Conservation (phyloP, 35 echinoderm and acorn worm genomes). For the Hemicentrotus pulcherrimus region DNA sequence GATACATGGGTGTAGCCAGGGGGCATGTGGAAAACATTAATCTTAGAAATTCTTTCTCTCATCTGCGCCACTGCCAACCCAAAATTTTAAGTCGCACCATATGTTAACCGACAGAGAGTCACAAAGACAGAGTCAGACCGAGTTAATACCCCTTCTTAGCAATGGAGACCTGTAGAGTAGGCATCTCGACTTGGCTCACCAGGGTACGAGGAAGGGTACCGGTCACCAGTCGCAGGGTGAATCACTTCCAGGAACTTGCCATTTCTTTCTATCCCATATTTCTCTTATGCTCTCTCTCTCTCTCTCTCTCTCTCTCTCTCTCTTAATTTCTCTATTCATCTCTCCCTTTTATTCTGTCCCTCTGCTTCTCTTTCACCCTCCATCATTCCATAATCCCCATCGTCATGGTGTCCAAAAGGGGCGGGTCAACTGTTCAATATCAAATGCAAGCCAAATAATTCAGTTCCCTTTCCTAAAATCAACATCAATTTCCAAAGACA, state of each 20-base stretch:
- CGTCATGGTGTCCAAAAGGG: background rate
- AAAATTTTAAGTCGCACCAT: constrained; percentile 30
- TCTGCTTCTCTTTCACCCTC: background rate
- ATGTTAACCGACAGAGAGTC: background rate
- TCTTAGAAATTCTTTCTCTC: constrained; percentile 32
- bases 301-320: background rate
- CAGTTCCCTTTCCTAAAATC: background rate
- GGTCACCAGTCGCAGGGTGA: background rate
- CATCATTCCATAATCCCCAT: background rate
- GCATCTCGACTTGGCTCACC: background rate
- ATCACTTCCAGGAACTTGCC: constrained; percentile 1
- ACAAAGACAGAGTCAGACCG: background rate
- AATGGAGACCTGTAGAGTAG: background rate
- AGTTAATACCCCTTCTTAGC: constrained; percentile 17
- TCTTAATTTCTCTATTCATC: background rate
- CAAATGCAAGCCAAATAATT: constrained; percentile 5
- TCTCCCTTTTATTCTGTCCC: background rate
- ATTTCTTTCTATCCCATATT: background rate
- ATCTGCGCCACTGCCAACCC: background rate
- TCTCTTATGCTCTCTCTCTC: background rate
- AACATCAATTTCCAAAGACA: background rate
- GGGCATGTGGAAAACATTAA: constrained; percentile 41
- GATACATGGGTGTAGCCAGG: background rate
- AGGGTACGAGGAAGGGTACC: background rate
- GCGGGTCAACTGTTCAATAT: background rate